Conservation (phyloP, 2,888 invertebrate genomes). For the Athalia rosae region DNA sequence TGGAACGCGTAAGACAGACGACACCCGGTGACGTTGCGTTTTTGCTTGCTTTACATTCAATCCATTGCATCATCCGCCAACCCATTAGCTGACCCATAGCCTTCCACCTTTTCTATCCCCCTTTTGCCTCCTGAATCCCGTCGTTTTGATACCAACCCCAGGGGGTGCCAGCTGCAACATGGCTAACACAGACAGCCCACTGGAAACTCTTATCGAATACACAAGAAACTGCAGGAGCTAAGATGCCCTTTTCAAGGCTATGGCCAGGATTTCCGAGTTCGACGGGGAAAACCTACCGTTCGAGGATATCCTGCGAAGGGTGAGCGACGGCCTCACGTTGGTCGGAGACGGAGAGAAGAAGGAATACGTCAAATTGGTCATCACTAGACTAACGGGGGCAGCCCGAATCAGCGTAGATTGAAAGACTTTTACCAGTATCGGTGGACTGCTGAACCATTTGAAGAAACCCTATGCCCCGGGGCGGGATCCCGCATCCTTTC, state of each 20-base stretch:
- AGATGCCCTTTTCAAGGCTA: background rate
- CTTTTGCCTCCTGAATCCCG: too few relatives aligned
- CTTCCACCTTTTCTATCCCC: too few relatives aligned
- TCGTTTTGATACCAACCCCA: too few relatives aligned
- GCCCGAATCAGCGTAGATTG: background rate
- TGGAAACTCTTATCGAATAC: conserved; percentile 4
- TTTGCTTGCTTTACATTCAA: too few relatives aligned
- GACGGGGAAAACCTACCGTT: too few relatives aligned
- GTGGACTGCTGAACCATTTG: background rate
- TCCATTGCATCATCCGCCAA: too few relatives aligned
- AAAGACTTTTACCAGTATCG: background rate
- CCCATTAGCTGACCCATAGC: too few relatives aligned
- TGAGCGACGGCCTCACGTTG: too few relatives aligned
- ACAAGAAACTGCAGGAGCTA: background rate
- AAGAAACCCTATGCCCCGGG: conserved; percentile 1
- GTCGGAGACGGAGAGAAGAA: background rate
- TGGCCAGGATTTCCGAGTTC: conserved; percentile 1
- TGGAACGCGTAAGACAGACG: too few relatives aligned
- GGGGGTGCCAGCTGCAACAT: conserved; percentile 45
- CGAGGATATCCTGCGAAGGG: too few relatives aligned
- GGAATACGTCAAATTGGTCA: background rate
- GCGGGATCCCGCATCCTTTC: conserved; percentile 3
- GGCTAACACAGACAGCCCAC: background rate
- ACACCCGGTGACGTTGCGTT: too few relatives aligned
- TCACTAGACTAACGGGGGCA: background rate